Evolutionary conservation across 2,797 vertebrate species (phyloP), one percentile per base, ranked within the genome.

Genomic region (Gymnoscopelus microlampas): DNA sequence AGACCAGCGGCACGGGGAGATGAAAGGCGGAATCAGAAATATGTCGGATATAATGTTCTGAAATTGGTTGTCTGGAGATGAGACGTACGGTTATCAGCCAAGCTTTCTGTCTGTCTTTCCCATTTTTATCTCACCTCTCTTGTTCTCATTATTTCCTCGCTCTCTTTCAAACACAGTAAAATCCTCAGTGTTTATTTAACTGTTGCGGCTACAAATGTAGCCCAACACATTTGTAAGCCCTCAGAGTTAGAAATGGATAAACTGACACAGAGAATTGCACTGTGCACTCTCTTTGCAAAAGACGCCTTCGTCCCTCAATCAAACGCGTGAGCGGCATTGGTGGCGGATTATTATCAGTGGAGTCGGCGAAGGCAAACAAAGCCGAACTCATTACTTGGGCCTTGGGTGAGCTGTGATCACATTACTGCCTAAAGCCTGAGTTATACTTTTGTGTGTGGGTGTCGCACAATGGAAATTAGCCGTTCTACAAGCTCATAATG

Each of bases 61-160:
- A 72, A 66, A 80, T 66, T 63, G 47, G 68, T 74, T 59, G 67
- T 77, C 62, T 71, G 69, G 58, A 68, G 50, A 76, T 35, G 35
- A 72, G 71, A 68, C 53, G 14, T n/a, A 51, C 3, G 50, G 61
- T 58, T 19, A 53, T 76, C 55, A 58, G 51, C 5, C 12, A 11
- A 54, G 47, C 6, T 44, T 6, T 59, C 15, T 53, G 9, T 47
- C 47, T 50, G 54, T 63, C 55, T 63, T 12, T 54, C 53, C 23
- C 51, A 2, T 3, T 29, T 44, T 3, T 5, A 53, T 62, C 19
- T 47, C 11, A 12, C 8, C 9, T 44, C 13, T 39, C 49, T 63
- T 44, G 32, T 47, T 35, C 53, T 13, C 11, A 14, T 19, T 32
- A 4, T 11, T 10, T 63, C 13, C 53, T 32, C 10, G 24, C 19